These are phyloP conservation scores for Zosterops lateralis DNA, from an alignment of 2,113 vertebrate species.

Conservation along the genomic window DNA sequence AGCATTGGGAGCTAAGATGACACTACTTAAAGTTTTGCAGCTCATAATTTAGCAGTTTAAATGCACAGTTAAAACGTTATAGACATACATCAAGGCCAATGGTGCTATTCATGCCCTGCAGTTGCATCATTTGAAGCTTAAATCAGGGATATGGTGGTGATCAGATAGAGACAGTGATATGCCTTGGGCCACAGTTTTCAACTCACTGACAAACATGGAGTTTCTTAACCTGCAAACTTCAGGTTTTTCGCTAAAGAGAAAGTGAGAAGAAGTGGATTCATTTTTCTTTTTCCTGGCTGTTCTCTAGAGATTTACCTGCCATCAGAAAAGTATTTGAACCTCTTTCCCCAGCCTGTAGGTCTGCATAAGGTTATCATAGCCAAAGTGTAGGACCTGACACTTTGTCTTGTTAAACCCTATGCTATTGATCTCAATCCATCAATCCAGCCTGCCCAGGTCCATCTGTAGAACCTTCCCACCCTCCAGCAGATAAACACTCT, in stretches of 20 bases:
- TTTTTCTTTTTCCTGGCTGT: background rate
- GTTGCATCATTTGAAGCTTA: conserved; percentile 3
- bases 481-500: too few relatives aligned
- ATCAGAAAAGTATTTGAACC: background rate
- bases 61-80: conserved; percentile 51
- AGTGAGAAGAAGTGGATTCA: background rate
- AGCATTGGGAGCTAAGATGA: background rate
- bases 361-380: background rate
- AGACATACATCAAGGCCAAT: conserved; percentile 19
- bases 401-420: background rate
- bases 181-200: background rate
- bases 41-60: conserved; percentile 56
- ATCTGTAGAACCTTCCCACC: background rate
- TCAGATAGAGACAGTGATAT: background rate
- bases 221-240: background rate
- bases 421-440: background rate
- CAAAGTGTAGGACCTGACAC: too few relatives aligned
- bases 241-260: background rate
- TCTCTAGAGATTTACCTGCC: background rate
- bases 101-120: conserved; percentile 6
- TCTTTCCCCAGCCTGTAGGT: background rate
- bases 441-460: background rate
- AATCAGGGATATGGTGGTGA: background rate
- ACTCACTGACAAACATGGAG: background rate
- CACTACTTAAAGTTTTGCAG: conserved; percentile 35